A percentile compares a stretch with the other conserved stretches of the same genome.
These are phyloP conservation scores for Anas flavirostris DNA, from an alignment of 2,797 vertebrate species.

Conservation along the genomic window DNA sequence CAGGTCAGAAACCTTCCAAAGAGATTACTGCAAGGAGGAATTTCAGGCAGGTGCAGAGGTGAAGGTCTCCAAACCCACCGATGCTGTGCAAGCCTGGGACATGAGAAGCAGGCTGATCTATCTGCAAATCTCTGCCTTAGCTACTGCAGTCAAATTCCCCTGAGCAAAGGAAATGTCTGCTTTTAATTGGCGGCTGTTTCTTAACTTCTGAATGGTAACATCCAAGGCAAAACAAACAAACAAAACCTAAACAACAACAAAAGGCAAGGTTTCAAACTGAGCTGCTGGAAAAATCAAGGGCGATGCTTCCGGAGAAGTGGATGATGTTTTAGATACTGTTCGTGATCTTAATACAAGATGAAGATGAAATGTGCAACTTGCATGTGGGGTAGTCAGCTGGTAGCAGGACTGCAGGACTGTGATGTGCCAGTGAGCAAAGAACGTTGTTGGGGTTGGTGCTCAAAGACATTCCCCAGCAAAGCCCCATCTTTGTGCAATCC, in stretches of 20 bases:
- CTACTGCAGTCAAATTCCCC: not conserved
- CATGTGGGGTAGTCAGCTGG: not conserved
- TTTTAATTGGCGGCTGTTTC: not conserved
- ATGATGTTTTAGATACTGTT: not conserved
- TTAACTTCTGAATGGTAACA: not conserved
- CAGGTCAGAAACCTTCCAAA: not conserved
- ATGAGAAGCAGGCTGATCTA: not conserved
- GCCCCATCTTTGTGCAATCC: not conserved
- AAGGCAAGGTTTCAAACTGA: not conserved
- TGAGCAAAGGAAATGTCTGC: not conserved
- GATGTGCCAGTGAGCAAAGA: not conserved
- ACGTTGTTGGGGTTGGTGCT: not conserved
- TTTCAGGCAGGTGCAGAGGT: not conserved
- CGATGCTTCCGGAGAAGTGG: not conserved
- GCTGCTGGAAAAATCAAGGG: not conserved
- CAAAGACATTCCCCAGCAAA: not conserved
- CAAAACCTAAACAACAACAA: not conserved
- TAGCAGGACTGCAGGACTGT: not conserved
- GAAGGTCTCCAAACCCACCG: not conserved
- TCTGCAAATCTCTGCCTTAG: not conserved
- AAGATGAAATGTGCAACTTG: not conserved
- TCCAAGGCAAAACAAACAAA: not conserved
- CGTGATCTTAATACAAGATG: not conserved
- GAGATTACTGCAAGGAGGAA: fast-evolving
- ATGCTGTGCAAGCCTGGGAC: not conserved